Evolutionary conservation across 2,113 vertebrate species (phyloP).

Genomic region (Scolopax mira): DNA sequence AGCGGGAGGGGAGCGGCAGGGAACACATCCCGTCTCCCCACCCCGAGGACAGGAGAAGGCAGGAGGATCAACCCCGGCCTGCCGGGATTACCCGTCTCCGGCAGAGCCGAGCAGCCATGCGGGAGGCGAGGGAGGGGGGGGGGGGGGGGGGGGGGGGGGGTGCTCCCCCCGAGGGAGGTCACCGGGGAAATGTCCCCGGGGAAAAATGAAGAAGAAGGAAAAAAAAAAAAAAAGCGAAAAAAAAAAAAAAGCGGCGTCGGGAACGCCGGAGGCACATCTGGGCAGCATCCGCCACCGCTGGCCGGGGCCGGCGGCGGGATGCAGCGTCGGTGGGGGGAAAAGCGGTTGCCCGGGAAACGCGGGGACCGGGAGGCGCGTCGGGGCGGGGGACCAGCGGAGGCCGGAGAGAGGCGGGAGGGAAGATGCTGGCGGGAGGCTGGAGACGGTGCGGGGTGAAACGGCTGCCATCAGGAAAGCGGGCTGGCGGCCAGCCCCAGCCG

Average conservation of each 20-base stretch:
- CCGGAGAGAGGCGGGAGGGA: neutral
- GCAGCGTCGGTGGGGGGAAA: neutral
- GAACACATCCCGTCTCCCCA: slow-evolving; percentile 48
- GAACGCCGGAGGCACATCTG: neutral
- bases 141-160: neutral
- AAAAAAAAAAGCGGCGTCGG: neutral
- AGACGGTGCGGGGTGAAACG: neutral
- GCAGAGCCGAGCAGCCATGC: slow-evolving; percentile 38
- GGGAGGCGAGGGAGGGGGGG: neutral
- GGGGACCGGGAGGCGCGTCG: slow-evolving; percentile 27
- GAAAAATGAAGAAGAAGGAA: neutral
- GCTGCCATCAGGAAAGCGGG: fast-evolving
- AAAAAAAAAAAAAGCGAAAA: neutral
- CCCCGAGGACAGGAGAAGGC: slow-evolving; percentile 62
- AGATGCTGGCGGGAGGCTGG: neutral
- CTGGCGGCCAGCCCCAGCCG: no score
- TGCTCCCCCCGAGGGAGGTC: slow-evolving; percentile 22
- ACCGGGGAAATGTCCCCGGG: neutral
- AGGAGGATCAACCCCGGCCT: slow-evolving; percentile 56
- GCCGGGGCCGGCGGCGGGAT: neutral
- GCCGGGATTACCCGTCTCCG: slow-evolving; percentile 35
- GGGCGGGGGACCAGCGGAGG: neutral
- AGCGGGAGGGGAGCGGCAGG: slow-evolving; percentile 38
- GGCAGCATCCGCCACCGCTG: neutral
- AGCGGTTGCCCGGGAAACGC: slow-evolving; percentile 79